These are phyloP conservation scores for Lanius collurio DNA, from an alignment of 2,113 vertebrate species.

Conservation along the genomic window DNA sequence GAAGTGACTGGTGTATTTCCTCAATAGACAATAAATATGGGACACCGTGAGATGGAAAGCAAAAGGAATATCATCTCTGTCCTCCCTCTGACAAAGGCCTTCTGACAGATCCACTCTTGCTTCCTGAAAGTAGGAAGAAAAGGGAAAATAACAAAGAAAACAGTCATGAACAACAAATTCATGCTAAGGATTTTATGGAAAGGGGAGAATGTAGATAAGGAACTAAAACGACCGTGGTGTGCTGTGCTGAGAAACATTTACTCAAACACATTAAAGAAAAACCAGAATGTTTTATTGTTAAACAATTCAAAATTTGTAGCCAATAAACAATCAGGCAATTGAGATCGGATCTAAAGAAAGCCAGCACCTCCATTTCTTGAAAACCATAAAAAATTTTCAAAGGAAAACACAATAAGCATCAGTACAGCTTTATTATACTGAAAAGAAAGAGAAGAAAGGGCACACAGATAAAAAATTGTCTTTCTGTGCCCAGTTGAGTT, in stretches of 20 bases:
- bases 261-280: background rate
- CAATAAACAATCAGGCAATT: background rate
- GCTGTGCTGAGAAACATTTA: background rate
- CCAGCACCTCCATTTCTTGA: background rate
- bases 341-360: background rate
- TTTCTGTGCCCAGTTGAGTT: background rate
- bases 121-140: background rate
- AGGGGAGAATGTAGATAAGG: background rate
- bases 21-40: background rate
- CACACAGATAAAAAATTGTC: background rate
- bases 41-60: background rate
- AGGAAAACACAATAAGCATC: background rate
- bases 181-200: background rate
- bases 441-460: background rate
- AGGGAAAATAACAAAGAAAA: background rate
- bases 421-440: background rate
- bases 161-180: background rate
- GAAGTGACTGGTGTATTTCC: background rate
- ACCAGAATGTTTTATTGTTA: background rate
- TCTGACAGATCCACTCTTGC: background rate
- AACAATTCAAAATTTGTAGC: background rate
- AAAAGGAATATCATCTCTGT: background rate
- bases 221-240: accelerated
- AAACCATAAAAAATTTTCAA: background rate
- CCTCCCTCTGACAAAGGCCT: background rate